Conservation (phyloP, 2,797 vertebrate species). For the Tolypeutes matacus region DNA sequence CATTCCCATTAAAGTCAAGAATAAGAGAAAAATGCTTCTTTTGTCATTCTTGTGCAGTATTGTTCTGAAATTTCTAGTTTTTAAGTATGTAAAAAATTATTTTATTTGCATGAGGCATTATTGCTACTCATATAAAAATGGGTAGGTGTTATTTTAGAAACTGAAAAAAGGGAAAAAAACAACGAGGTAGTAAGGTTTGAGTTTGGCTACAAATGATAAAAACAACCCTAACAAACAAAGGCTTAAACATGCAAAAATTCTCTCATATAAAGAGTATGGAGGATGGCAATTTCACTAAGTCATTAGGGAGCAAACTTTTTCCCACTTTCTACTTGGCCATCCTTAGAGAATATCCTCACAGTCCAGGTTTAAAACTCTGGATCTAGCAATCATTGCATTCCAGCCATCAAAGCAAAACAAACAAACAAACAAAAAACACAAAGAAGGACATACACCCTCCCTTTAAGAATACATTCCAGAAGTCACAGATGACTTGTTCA, state of each 20-base stretch:
- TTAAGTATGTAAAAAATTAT: slow-evolving; percentile 40
- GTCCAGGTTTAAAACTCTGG: background rate
- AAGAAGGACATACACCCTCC: background rate
- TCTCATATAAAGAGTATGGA: background rate
- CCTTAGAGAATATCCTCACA: background rate
- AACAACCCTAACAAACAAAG: background rate
- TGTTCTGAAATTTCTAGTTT: slow-evolving; percentile 51
- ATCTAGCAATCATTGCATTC: background rate
- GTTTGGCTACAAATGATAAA: background rate
- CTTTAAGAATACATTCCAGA: background rate
- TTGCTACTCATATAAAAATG: slow-evolving; percentile 47
- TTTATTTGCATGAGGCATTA: slow-evolving; percentile 54
- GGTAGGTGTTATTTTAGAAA: slow-evolving; percentile 25
- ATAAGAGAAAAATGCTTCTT: slow-evolving; percentile 37
- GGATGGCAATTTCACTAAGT: background rate
- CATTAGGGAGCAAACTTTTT: background rate
- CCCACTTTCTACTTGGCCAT: background rate
- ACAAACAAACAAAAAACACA: too few species aligned
- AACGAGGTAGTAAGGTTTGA: background rate
- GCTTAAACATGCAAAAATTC: background rate
- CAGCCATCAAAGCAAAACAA: background rate
- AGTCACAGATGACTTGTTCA: background rate
- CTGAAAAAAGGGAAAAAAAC: background rate
- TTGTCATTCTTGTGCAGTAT: background rate
- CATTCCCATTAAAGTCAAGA: slow-evolving; percentile 60